Evolutionary conservation across 2,113 vertebrate species (phyloP), one percentile per base, ranked within the genome.

Genomic region (Lepidothrix coronata): DNA sequence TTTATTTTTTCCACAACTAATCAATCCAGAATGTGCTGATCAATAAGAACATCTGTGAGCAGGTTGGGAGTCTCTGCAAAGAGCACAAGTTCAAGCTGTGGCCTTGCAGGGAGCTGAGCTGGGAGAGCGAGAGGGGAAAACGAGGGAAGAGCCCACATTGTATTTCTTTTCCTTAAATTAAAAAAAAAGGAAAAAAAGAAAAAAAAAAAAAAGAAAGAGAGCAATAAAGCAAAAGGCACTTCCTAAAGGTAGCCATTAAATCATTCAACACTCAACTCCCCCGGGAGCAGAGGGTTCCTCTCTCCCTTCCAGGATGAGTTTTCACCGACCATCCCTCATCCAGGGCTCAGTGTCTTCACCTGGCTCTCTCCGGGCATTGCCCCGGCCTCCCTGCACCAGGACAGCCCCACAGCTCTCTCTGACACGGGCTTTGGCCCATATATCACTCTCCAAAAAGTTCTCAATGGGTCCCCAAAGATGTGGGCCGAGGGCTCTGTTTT

Each of bases 161-260:
- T 87, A 84, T 83, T 96, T 73, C 44, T 95, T 85, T 78, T 48
- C 35, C 49, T 81, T 22, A 22, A 88, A 59, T 22, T 1, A 75
- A 77, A 70, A 85, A 7, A 58, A 49, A 58, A 92, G 3, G 30
- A 71, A 46, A 58, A 81, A 39, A 17, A 2, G 25, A 59, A 87
- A 78, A 85, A 48, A 63, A 72, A 54, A 35, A 67, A 91, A 96
- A n/a, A 41, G 4, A 73, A 74, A 90, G 51, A 91, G n/a, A 96
- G 95, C 95, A 97, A 97, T 98, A 98, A 98, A 98, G 97, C 96
- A 97, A 92, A 98, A 98, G 94, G 95, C 93, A 98, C 98, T 98
- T 98, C 98, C 98, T 98, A 97, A 86, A 98, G 98, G 98, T 97
- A 98, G 97, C 97, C 96, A 96, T 97, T 98, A 98, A 98, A 98